phyloP scores from a whole-genome alignment of 2,888 invertebrate species.

The Tethea ocularis region DNA sequence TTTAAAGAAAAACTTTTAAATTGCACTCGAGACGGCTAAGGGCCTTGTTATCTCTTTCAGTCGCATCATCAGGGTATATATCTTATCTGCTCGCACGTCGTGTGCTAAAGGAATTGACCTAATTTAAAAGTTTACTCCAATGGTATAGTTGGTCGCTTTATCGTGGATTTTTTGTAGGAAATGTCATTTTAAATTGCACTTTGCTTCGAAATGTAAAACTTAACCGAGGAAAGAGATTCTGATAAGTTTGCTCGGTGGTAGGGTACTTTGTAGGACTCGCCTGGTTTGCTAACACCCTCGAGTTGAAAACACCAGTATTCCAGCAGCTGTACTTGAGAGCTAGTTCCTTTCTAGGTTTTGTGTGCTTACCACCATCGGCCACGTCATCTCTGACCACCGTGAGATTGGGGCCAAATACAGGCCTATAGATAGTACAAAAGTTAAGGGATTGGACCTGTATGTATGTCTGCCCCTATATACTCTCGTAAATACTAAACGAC shows the following conservation, averaged over 20 bases:
- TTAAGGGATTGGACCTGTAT: too few relatives aligned
- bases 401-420: too few relatives aligned
- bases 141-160: not conserved
- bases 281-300: too few relatives aligned
- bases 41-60: slow-evolving; percentile 2
- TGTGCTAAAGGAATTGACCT: slow-evolving; percentile 12
- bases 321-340: too few relatives aligned
- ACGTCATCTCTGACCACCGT: too few relatives aligned
- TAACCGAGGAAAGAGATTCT: not conserved
- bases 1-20: slow-evolving; percentile 14
- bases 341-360: too few relatives aligned
- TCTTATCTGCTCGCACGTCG: slow-evolving; percentile 7
- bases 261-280: too few relatives aligned
- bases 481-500: too few relatives aligned
- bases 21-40: slow-evolving; percentile 14
- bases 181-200: not conserved
- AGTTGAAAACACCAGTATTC: too few relatives aligned
- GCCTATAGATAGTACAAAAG: too few relatives aligned
- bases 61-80: not conserved
- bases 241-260: not conserved
- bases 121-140: slow-evolving; percentile 12
- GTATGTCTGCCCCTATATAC: too few relatives aligned
- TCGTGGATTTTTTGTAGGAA: not conserved
- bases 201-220: not conserved
- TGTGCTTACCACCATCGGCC: too few relatives aligned